Base-by-base conservation (phyloP, 2,888 invertebrate genomes). In the Stenodema calcarata region DNA sequence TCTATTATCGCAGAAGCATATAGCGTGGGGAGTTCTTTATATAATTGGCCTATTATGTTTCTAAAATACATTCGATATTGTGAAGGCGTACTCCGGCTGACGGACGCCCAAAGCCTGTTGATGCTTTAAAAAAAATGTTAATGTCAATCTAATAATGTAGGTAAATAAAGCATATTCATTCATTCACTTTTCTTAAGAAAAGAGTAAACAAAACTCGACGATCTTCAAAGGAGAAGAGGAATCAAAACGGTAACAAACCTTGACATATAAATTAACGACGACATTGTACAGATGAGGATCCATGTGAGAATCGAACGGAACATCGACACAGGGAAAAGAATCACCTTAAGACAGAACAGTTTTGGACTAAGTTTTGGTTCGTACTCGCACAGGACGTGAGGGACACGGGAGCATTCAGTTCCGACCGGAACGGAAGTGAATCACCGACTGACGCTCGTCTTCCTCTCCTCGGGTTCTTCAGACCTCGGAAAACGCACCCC, bases 181-280 rank as follows among this genome's bases (percentile, higher is more conserved):
- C n/a, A n/a, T n/a, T n/a, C n/a, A n/a, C n/a, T n/a, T n/a, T n/a
- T n/a, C n/a, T n/a, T n/a, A n/a, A n/a, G n/a, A n/a, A n/a, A n/a
- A n/a, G n/a, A n/a, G n/a, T n/a, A n/a, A n/a, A n/a, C n/a, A n/a
- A n/a, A n/a, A n/a, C n/a, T n/a, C n/a, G n/a, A n/a, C n/a, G n/a
- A n/a, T n/a, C n/a, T n/a, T n/a, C 35, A 35, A 35, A 7, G 35
- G 7, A 35, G 35, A 4, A 7, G 35, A 35, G 35, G 35, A 35
- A 9, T 73, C 30, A 28, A 27, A 73, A 23, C 2, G 27, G 30
- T 18, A 69, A 42, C 84, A 28, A 42, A 86, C 86, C 81, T 86
- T 86, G 80, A 86, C 81, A 35, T 86, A 86, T 12, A 86, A 47
- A 35, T 86, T 86, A 73, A 86, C 81, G 81, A 86, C 86, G 14